These are phyloP conservation scores for Cataglyphis livida DNA, from an alignment of 2,888 invertebrate species.

Conservation along the genomic window DNA sequence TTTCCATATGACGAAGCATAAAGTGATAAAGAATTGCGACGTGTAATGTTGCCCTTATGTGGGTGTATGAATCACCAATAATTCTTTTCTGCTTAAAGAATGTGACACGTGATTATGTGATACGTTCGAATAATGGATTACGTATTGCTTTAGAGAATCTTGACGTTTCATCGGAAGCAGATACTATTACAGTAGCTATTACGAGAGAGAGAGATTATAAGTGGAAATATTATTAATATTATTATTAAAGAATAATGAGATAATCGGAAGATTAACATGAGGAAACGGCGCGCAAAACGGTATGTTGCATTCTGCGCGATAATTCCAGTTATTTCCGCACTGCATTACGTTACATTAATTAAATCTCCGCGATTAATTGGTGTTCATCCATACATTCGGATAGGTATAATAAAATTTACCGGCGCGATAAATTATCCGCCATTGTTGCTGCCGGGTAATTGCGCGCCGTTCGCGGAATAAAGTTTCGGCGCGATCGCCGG, in stretches of 20 bases:
- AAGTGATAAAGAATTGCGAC: not conserved
- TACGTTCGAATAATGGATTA: constrained; percentile 2
- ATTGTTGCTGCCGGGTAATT: constrained; percentile 31
- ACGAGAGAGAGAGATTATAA: not conserved
- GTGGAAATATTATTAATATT: constrained; percentile 10
- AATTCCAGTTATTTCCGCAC: constrained; percentile 42
- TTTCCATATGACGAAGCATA: not conserved
- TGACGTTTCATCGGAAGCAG: not conserved
- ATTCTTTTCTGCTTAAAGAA: constrained; percentile 8
- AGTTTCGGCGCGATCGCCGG: constrained; percentile 11
- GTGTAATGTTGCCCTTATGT: not conserved
- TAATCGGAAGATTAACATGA: constrained; percentile 35
- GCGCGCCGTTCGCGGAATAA: constrained; percentile 19
- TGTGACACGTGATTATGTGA: not conserved
- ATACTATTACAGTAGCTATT: not conserved
- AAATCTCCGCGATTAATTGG: constrained; percentile 51
- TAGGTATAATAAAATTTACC: constrained; percentile 47
- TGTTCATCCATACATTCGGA: constrained; percentile 43
- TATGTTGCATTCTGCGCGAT: constrained; percentile 22
- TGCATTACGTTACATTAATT: constrained; percentile 51
- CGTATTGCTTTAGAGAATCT: not conserved
- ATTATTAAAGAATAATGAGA: constrained; percentile 36
- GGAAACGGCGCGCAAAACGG: constrained; percentile 22
- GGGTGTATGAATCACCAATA: constrained; percentile 22
- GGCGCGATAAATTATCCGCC: constrained; percentile 36